Evolutionary conservation across 35 echinoderm and acorn worm species (phyloP), one percentile per base, ranked within the genome.

Genomic region (Apostichopus californicus): DNA sequence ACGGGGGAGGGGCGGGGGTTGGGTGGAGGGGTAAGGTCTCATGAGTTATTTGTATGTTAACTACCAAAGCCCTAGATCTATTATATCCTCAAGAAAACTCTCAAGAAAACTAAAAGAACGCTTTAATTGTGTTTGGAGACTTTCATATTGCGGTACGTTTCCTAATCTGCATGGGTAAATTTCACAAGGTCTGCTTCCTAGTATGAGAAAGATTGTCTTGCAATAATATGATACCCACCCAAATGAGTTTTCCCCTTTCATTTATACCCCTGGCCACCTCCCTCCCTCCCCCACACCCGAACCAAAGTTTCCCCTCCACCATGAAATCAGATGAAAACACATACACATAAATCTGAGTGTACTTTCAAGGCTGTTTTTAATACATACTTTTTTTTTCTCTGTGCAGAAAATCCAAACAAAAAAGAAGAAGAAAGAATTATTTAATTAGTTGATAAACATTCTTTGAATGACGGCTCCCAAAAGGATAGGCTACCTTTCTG

Each of bases 341-440:
- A 52, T 9, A 83, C 80, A 83, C 8, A 25, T 8, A 83, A 11
- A 83, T 83, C 46, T 75, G 17, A 75, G 71, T 75, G 71, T 75
- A 85, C 57, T 85, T 85, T 85, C 81, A 85, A 85, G 81, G 81
- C 81, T 85, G 81, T 85, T 85, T 81, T 85, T 81, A 85, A 83
- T 85, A 85, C 81, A 85, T 85, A 75, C 71, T 75, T 75, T 75
- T 68, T 68, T 68, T 59, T 55, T 85, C 81, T 85, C 81, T 85
- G 81, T 85, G 81, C 54, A 85, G 81, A 85, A 85, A 85, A 46
- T 85, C 55, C 81, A 85, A 85, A 85, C 81, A 56, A 85, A 57
- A 85, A 24, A 85, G 1, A 56, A 54, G 58, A 24, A 85, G 34
- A 56, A 54, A 75, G 71, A 75, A 75, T 75, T 75, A 18, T 46